Base-by-base conservation (phyloP, 1,140 invertebrate genomes). In the Dendrolimus punctatus region DNA sequence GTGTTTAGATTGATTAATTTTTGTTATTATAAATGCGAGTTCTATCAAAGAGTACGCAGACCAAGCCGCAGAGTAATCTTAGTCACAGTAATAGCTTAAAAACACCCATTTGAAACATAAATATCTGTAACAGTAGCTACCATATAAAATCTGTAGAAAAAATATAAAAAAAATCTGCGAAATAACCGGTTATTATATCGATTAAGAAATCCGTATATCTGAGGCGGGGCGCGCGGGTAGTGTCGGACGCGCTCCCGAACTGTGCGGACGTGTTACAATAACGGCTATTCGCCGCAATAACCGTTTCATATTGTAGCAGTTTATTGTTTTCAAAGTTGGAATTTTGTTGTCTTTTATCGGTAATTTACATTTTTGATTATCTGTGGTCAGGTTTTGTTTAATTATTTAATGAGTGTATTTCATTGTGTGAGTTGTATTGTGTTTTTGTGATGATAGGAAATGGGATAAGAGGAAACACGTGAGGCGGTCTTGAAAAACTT, bases 261-360 rank as follows among this genome's bases (percentile, higher is more conserved):
- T 46, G 51, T 41, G 46, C 55, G 56, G 54, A 64, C 61, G 66
- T 53, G 43, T 48, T 58, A 52, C 64, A 67, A 63, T 46, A 53
- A 49, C 64, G 66, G 60, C 36, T 71, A 71, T 70, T 70, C 39
- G 40, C 46, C 44, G 43, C 50, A 58, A 70, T 70, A 70, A 49
- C 60, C 64, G 64, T 51, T 44, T 56, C 53, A 23, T 23, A 58
- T 70, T 70, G 65, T 64, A 50, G 57, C 62, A 57, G 38, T 58
- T 50, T 59, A 46, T 39, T 53, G 57, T 55, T 64, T 56, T 66
- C 62, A 61, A 47, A 10, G 58, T 54, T 54, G 48, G 40, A 50
- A 49, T 44, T 43, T 7, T 47, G 41, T 46, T 5, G 36, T 53
- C 7, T 10, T 48, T 39, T 46, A 49, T 48, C 46, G 23, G 46